Percentiles rank a stretch among this genome's conserved stretches.
Evolutionary conservation across 2,888 invertebrate species (phyloP).

Genomic region (Craniophora ligustri): DNA sequence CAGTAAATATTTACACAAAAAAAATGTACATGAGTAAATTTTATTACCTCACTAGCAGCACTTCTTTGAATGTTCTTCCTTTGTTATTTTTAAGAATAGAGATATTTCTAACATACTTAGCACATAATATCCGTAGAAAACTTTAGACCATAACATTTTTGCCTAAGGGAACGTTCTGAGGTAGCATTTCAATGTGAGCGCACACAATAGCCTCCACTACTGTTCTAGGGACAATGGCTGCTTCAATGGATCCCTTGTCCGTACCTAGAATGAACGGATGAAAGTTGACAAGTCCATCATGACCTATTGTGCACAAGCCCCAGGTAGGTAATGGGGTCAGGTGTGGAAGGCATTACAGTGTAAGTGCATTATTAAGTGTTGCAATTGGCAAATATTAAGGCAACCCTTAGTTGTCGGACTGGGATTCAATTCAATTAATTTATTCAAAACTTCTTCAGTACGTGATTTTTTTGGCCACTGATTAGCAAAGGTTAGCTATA

Average conservation of each 20-base stretch:
- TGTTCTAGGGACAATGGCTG: slow-evolving; percentile 21
- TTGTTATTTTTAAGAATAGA: too few species aligned
- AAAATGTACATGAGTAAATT: too few species aligned
- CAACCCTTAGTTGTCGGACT: too few species aligned
- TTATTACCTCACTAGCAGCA: background rate
- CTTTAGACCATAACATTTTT: background rate
- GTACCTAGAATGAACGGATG: slow-evolving; percentile 15
- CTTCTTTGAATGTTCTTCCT: background rate
- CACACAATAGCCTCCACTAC: slow-evolving; percentile 20
- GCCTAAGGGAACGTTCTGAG: background rate
- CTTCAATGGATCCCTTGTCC: slow-evolving; percentile 21
- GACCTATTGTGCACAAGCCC: slow-evolving; percentile 20
- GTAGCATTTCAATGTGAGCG: slow-evolving; percentile 18
- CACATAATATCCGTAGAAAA: slow-evolving; percentile 4
- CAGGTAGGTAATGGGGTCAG: slow-evolving; percentile 18
- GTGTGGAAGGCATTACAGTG: slow-evolving; percentile 11
- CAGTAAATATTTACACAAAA: too few species aligned
- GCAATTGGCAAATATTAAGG: slow-evolving; percentile 2
- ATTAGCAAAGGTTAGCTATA: too few species aligned
- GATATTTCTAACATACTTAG: background rate
- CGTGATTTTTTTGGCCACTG: too few species aligned
- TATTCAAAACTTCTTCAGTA: too few species aligned
- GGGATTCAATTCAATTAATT: too few species aligned
- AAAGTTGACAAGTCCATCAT: slow-evolving; percentile 28
- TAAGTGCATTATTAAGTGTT: background rate